phyloP scores from a whole-genome alignment of 2,888 invertebrate species.

The Keiferia lycopersicella region DNA sequence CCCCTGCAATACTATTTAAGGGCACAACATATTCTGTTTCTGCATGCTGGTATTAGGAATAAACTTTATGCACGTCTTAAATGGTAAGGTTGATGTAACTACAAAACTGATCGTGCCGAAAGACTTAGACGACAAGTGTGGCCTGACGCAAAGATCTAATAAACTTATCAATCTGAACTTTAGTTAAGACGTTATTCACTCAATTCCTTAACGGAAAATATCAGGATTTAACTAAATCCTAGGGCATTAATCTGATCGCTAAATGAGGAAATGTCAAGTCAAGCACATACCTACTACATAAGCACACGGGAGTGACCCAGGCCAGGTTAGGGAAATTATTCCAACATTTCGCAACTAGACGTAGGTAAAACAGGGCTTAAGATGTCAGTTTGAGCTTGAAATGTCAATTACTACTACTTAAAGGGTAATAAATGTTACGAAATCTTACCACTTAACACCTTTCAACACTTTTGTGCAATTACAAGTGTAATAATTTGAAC shows the following conservation, averaged over 20 bases:
- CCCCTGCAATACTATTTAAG: too few relatives aligned
- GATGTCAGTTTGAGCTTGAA: neutral
- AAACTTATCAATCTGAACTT: slow-evolving; percentile 16
- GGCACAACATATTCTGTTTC: too few relatives aligned
- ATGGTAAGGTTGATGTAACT: too few relatives aligned
- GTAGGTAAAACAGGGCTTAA: neutral
- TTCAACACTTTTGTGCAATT: neutral
- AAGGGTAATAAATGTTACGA: neutral
- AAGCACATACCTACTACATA: slow-evolving; percentile 6
- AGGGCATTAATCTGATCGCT: slow-evolving; percentile 17
- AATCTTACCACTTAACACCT: neutral
- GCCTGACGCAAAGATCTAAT: neutral
- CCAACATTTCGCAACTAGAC: neutral
- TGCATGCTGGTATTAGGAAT: too few relatives aligned
- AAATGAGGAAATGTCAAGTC: slow-evolving; percentile 17
- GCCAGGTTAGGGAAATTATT: slow-evolving; percentile 4
- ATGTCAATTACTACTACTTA: neutral
- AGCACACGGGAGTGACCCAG: neutral
- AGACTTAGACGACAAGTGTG: neutral
- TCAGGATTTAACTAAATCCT: slow-evolving; percentile 7
- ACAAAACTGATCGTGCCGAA: neutral
- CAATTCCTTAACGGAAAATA: slow-evolving; percentile 23
- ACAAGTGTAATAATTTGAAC: neutral
- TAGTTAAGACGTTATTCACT: slow-evolving; percentile 23
- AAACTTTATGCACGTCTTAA: too few relatives aligned